A percentile compares a stretch with the other conserved stretches of the same genome.
phyloP scores from a whole-genome alignment of 2,113 vertebrate genomes.

The Enhydra lutris region DNA sequence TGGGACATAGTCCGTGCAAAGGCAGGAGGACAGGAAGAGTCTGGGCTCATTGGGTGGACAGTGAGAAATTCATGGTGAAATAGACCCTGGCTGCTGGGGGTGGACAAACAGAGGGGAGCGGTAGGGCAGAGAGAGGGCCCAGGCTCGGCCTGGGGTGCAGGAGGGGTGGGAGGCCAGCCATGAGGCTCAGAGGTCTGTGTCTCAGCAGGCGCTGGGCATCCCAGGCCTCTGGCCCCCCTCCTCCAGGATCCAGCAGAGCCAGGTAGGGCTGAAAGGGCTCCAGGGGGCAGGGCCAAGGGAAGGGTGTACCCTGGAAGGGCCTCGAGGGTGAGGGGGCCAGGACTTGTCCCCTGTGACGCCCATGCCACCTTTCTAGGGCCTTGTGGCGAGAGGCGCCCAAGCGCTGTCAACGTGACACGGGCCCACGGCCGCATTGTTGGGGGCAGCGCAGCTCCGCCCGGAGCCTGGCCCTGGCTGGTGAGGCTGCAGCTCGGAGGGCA shows the following conservation, averaged over 20 bases:
- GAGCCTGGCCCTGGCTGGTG: constrained; percentile 96
- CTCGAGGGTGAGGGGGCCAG: neutral
- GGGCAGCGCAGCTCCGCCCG: constrained; percentile 85
- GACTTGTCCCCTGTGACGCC: neutral
- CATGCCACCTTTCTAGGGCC: constrained; percentile 74
- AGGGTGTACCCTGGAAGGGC: neutral
- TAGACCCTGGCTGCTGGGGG: neutral
- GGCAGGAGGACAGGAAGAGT: neutral
- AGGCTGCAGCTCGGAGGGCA: constrained; percentile 90
- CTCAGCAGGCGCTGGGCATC: constrained; percentile 34
- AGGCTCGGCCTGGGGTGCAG: neutral
- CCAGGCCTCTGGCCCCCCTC: neutral
- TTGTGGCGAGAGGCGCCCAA: constrained; percentile 83
- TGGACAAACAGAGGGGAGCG: neutral
- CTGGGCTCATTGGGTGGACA: neutral
- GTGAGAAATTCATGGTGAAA: neutral
- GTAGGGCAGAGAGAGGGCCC: neutral
- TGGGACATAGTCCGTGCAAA: neutral
- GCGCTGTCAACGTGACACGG: constrained; percentile 79
- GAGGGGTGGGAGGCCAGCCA: neutral
- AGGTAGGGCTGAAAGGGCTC: constrained; percentile 31
- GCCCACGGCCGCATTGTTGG: constrained; percentile 89
- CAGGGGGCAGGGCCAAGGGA: neutral
- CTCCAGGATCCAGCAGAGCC: constrained; percentile 9
- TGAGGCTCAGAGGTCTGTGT: neutral